These are phyloP conservation scores for Acipenser ruthenus DNA, from an alignment of 2,797 vertebrate genomes.

Conservation along the genomic window DNA sequence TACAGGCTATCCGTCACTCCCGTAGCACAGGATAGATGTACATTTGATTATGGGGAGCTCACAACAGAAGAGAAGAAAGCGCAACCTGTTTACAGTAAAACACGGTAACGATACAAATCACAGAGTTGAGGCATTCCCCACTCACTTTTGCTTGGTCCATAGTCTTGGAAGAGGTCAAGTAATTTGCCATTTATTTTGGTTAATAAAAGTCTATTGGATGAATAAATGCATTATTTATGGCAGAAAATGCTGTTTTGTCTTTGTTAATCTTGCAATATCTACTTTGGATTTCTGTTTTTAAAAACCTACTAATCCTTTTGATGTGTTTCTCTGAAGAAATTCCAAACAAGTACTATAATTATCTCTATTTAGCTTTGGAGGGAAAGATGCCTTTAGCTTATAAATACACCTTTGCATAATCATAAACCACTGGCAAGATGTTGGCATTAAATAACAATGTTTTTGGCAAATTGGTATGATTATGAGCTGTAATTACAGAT, in stretches of 20 bases:
- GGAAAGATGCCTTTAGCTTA: background rate
- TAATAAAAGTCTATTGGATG: too few species aligned
- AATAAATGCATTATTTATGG: too few species aligned
- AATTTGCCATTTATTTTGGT: too few species aligned
- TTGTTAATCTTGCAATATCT: constrained; percentile 7
- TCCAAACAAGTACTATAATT: constrained; percentile 1
- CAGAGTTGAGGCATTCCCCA: too few species aligned
- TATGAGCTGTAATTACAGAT: constrained; percentile 6
- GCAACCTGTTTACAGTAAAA: too few species aligned
- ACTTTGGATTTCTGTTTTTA: constrained; percentile 7
- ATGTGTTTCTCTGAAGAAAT: constrained; percentile 12
- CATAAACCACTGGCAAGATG: background rate
- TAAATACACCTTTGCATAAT: constrained; percentile 5
- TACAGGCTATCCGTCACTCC: too few species aligned
- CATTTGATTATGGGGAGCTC: too few species aligned
- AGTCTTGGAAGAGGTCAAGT: too few species aligned
- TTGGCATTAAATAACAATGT: constrained; percentile 3
- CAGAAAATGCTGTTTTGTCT: background rate
- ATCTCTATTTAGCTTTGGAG: background rate
- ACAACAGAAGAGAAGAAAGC: too few species aligned
- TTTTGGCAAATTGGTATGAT: constrained; percentile 10
- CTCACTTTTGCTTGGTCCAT: too few species aligned
- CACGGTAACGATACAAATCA: too few species aligned
- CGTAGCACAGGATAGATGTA: too few species aligned
- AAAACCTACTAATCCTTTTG: constrained; percentile 14